Conservation (phyloP, 2,113 vertebrate genomes). For the Cebus imitator region DNA sequence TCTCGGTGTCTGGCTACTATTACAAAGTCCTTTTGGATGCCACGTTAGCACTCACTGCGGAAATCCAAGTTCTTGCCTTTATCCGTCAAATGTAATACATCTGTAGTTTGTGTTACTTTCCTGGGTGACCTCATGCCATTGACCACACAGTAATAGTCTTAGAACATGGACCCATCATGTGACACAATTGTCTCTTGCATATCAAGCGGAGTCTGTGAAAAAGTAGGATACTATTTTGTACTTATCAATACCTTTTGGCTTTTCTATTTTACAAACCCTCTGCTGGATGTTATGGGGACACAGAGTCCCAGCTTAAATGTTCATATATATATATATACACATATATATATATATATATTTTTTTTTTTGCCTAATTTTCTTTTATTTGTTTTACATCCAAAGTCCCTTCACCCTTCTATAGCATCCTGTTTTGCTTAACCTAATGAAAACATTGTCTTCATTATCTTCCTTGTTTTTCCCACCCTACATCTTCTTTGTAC, state of each 20-base stretch:
- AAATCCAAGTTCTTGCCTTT: not conserved
- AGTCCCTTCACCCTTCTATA: not conserved
- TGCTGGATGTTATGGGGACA: not conserved
- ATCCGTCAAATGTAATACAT: not conserved
- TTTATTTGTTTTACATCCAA: not conserved
- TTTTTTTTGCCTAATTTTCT: not conserved
- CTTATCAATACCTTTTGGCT: not conserved
- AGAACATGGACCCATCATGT: not conserved
- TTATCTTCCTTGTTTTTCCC: not conserved
- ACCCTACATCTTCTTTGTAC: not conserved
- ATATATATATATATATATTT: no score
- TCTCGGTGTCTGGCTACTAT: no score
- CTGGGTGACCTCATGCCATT: not conserved
- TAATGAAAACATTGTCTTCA: not conserved
- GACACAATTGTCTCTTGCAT: accelerated
- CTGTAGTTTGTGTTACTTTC: not conserved
- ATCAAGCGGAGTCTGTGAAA: not conserved
- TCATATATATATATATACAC: not conserved
- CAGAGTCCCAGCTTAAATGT: not conserved
- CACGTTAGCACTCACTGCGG: not conserved
- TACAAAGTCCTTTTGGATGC: not conserved
- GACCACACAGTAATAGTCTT: not conserved
- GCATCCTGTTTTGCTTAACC: not conserved
- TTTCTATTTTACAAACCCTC: not conserved
- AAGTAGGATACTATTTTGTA: not conserved